A percentile compares a stretch with the other conserved stretches of the same genome.
phyloP scores from a whole-genome alignment of 1,140 invertebrate species.

The Cecropterus lyciades region DNA sequence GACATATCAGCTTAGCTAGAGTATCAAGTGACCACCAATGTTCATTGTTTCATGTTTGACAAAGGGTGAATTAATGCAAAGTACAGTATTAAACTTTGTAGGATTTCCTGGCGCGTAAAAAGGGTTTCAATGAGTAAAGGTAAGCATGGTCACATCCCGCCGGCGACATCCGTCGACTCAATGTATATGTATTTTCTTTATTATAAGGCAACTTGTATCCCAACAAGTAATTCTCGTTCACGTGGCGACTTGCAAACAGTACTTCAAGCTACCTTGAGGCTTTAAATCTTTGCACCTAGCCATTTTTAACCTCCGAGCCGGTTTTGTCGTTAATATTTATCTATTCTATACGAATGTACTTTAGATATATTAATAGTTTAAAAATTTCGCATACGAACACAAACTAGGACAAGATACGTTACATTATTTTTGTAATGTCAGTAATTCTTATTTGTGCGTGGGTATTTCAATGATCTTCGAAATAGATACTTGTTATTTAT shows the following conservation, averaged over 20 bases:
- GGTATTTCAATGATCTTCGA: too few species aligned
- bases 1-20: not conserved
- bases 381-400: too few species aligned
- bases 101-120: constrained; percentile 29
- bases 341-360: not conserved
- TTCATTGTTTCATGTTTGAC: constrained; percentile 8
- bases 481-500: too few species aligned
- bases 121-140: constrained; percentile 30
- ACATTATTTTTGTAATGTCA: too few species aligned
- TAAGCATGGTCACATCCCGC: constrained; percentile 43
- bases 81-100: constrained; percentile 22
- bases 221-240: too few species aligned
- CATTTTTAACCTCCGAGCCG: constrained; percentile 25
- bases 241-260: constrained; percentile 43
- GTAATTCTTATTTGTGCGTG: too few species aligned
- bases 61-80: constrained; percentile 25
- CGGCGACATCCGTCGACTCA: constrained; percentile 39
- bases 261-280: constrained; percentile 21
- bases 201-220: constrained; percentile 54
- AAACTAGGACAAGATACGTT: too few species aligned
- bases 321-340: constrained; percentile 12
- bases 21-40: not conserved
- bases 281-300: constrained; percentile 24
- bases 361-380: not conserved
- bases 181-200: constrained; percentile 44